Percentiles rank a stretch among this genome's conserved stretches.
These are phyloP conservation scores for Opisthocomus hoazin DNA, from an alignment of 2,113 vertebrate species.

Conservation along the genomic window DNA sequence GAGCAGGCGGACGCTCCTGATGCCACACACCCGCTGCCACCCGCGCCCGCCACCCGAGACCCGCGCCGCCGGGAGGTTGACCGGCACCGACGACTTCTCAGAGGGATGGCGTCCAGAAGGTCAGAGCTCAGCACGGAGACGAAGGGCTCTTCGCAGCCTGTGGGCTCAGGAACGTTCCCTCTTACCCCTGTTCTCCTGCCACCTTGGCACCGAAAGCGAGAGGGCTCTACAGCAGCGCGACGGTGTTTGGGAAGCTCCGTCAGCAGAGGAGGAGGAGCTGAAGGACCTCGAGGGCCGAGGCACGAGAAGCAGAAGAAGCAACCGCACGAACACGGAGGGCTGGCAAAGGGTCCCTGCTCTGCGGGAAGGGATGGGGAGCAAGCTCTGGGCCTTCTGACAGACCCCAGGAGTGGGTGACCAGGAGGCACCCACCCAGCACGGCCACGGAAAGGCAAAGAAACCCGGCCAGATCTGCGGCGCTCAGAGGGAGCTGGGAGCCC, in stretches of 20 bases:
- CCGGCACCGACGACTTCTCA: fast-evolving
- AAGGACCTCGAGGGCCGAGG: neutral
- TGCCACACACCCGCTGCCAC: fast-evolving
- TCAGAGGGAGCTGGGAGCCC: too few species aligned
- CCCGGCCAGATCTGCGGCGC: fast-evolving
- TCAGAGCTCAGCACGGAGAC: fast-evolving
- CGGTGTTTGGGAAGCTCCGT: neutral
- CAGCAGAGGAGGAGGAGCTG: neutral
- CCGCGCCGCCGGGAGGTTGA: fast-evolving
- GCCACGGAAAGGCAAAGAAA: fast-evolving
- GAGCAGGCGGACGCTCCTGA: neutral
- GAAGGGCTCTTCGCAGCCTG: neutral
- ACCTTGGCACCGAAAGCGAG: neutral
- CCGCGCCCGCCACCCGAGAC: fast-evolving
- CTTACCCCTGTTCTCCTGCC: too few species aligned
- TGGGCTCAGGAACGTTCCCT: fast-evolving
- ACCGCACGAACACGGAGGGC: neutral
- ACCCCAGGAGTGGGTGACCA: neutral
- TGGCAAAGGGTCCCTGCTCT: neutral
- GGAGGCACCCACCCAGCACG: fast-evolving
- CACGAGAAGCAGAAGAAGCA: neutral
- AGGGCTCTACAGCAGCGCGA: neutral
- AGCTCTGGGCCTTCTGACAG: neutral
- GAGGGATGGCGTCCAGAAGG: fast-evolving
- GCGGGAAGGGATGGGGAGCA: neutral